Evolutionary conservation across 2,113 vertebrate genomes (phyloP), one percentile per base, ranked within the genome.

Genomic region (Anarhynchus alexandrinus): DNA sequence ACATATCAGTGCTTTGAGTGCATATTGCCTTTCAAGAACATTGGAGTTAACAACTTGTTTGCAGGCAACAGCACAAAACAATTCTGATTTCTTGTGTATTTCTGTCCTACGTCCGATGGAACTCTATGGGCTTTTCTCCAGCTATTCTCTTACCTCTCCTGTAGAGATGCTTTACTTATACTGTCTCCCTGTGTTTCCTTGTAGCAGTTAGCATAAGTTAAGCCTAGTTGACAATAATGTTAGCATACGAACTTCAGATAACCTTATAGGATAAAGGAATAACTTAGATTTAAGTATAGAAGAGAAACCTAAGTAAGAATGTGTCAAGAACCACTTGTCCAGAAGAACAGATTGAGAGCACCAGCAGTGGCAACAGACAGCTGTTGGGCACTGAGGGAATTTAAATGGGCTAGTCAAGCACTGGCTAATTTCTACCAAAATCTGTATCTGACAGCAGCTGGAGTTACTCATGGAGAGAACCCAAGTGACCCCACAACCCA

Each of bases 1-100:
- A 93, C 82, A 79, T 61, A 82, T 66, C 72, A 67, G 72, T 84
- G 61, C 36, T 90, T 90, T 84, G 84, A 96, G 84, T 59, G 36
- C 74, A 88, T 90, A 91, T 86, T 91, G 66, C 22, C 43, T 52
- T 67, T 95, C 92, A 97, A 96, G 82, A 96, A 82, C 71, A 77
- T 62, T 91, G 30, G 38, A 69, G 51, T 73, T 92, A 83, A 86
- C 77, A 86, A 93, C 83, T 26, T 73, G 74, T 72, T 94, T 58
- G 82, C 88, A 90, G 59, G 49, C 25, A 66, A 69, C 27, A 82
- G 82, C 66, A 85, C 51, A 69, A 88, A 85, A n/a, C 29, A 67
- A 57, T 52, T 88, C 67, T 81, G 2, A 54, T 64, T 91, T 77
- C 62, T 65, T 43, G n/a, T 0, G 0, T 59, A 40, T 69, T 80